Base-by-base conservation (phyloP, 2,797 vertebrate genomes). In the Rhyacichthys aspro region DNA sequence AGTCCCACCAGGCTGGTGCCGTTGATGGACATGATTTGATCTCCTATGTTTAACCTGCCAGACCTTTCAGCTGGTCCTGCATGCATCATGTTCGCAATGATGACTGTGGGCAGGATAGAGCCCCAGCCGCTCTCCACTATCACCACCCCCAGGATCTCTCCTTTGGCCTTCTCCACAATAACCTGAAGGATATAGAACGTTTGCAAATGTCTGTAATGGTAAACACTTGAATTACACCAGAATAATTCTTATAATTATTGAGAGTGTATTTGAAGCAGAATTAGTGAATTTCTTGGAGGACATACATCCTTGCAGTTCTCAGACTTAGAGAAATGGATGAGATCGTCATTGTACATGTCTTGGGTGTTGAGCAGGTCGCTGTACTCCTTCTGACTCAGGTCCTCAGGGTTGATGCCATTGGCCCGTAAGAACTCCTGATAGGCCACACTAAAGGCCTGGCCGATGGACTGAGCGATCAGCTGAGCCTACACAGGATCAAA, bases 21-120 rank as follows among this genome's bases (percentile, higher is more conserved):
- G 1, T 98, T 98, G 60, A 98, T 95, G n/a, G 96, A 98, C 97
- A 98, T 98, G 66, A 98, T 98, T 89, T 98, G 96, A 84, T 98
- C 97, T 39, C 97, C 97, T 5, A 98, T 97, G 63, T 95, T 98
- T 67, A 98, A 87, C 63, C 93, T 94, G 17, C 97, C 95, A 1
- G 95, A 98, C 63, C 95, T 95, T 85, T 98, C 96, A 0, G 97
- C 95, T 0, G 96, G 97, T 54, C 97, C 97, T 46, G 94, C 95
- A 2, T 98, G 96, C 97, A 98, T 97, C 95, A 98, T 96, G 88
- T 95, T 98, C 72, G 97, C 97, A 53, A 98, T 97, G 75, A 98
- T 98, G 82, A 98, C 96, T 0, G 97, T 98, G 8, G 96, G 97
- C 45, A 98, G 82, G 90, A 98, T 98, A 83, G 97, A 98, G 53